Evolutionary conservation across 2,113 vertebrate genomes (phyloP), one percentile per base, ranked within the genome.

Genomic region (Silurus glanis): DNA sequence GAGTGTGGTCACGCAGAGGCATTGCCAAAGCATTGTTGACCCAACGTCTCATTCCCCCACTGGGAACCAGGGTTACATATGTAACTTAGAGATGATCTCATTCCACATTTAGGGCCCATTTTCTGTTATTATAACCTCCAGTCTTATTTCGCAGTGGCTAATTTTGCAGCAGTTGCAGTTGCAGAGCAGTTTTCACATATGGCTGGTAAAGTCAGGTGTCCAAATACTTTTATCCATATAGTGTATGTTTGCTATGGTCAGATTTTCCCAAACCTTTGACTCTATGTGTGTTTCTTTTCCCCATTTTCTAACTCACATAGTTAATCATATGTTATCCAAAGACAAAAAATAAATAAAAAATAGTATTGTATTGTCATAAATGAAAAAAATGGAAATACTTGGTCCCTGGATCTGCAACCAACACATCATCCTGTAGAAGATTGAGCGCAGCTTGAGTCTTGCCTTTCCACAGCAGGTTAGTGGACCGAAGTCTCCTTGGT

Each of bases 321-420:
- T 67, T 28, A 67, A 28, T 67, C 5, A 13, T 67, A 28, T 28
- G 64, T n/a, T 67, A n/a, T 25, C 25, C 10, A 67, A 13, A 67
- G 25, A 67, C 7, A 64, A 16, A 37, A 37, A 37, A 7, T 37
- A 16, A 47, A 49, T 4, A 37, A 0, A 37, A 37, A 3, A 49
- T 2, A 49, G 8, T 74, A 9, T 47, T 51, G 19, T 51, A 23
- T 9, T 5, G 23, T 23, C 8, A 6, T 51, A 9, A 74, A 74
- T n/a, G 55, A 37, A 28, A 58, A 83, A 23, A 6, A 12, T 16
- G 13, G 19, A 83, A 93, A 91, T 87, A 98, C 97, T 95, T 97
- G 85, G 96, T 98, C 83, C 97, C 97, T 5, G 97, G 97, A 83
- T 98, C 96, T 0, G 94, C 97, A 14, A 98, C 96, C 58, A 99